Percentiles rank a stretch among this genome's conserved stretches.
phyloP scores from a whole-genome alignment of 1,140 invertebrate genomes.

The Mercenaria mercenaria region DNA sequence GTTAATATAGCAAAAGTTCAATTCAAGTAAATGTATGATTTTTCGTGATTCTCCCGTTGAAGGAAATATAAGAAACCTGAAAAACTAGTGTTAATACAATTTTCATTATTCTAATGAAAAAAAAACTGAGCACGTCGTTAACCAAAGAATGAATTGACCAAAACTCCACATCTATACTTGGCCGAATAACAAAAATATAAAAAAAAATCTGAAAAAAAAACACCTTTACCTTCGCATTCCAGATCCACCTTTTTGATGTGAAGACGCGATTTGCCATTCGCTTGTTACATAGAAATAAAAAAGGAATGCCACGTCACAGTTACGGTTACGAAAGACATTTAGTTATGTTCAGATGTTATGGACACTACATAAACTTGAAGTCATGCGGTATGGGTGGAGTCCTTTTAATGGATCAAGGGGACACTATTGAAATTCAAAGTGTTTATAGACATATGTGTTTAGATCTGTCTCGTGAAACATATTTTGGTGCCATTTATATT shows the following conservation, averaged over 20 bases:
- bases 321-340: not conserved
- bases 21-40: too few species aligned
- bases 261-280: not conserved
- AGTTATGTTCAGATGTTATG: not conserved
- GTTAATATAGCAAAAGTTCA: too few species aligned
- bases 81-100: too few species aligned
- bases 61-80: too few species aligned
- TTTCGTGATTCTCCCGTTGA: too few species aligned
- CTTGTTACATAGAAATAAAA: not conserved
- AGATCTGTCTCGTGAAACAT: not conserved
- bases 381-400: not conserved
- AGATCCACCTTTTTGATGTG: not conserved
- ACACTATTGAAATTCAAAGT: not conserved
- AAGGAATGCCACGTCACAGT: not conserved
- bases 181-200: too few species aligned
- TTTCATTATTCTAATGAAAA: too few species aligned
- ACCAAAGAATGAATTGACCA: too few species aligned
- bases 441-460: not conserved
- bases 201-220: not conserved
- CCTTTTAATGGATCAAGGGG: not conserved
- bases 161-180: too few species aligned
- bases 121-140: too few species aligned
- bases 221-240: not conserved
- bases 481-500: conserved; percentile 1
- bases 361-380: not conserved